Evolutionary conservation across 2,113 vertebrate genomes (phyloP).

Genomic region (Cairina moschata): DNA sequence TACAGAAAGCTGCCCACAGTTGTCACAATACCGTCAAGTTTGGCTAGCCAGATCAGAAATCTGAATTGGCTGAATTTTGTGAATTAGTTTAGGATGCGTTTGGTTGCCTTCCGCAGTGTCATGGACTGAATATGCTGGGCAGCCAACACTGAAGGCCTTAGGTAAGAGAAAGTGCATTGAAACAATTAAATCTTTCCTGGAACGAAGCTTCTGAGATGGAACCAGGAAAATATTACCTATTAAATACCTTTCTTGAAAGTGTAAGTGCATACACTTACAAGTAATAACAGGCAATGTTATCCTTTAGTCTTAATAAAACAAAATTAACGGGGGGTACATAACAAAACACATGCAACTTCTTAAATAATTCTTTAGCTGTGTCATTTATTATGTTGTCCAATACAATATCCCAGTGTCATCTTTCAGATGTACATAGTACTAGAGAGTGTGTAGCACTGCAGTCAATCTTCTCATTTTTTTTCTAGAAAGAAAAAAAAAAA

Average conservation of each 20-base stretch:
- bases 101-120: not conserved
- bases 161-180: not conserved
- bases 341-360: not conserved
- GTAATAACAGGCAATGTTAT: not conserved
- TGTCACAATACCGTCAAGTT: not conserved
- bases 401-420: rapidly evolving
- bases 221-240: rapidly evolving
- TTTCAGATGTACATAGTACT: rapidly evolving
- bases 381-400: rapidly evolving
- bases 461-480: too few species aligned
- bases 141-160: not conserved
- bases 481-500: too few species aligned
- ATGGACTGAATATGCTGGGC: too few species aligned
- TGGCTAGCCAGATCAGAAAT: not conserved
- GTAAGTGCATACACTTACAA: rapidly evolving
- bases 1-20: not conserved
- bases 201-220: not conserved
- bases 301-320: not conserved
- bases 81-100: not conserved
- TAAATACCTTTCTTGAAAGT: rapidly evolving
- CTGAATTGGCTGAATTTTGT: not conserved
- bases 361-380: too few species aligned
- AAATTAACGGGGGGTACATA: too few species aligned
- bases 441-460: too few species aligned
- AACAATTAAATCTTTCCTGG: not conserved